Evolutionary conservation across 2,888 invertebrate species (phyloP), one percentile per base, ranked within the genome.

Genomic region (Netelia virgata): DNA sequence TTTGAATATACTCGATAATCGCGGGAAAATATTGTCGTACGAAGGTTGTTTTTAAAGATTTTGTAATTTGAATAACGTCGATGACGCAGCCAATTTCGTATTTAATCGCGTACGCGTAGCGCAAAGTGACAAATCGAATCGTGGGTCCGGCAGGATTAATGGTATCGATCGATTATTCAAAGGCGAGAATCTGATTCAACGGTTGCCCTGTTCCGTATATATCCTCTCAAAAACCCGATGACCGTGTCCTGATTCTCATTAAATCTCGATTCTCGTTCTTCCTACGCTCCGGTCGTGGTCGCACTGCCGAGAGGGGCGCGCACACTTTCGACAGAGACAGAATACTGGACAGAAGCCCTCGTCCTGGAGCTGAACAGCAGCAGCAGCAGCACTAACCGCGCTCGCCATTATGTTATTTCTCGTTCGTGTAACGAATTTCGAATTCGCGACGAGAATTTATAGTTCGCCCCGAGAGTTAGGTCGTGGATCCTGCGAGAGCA

Each of bases 361-460:
- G 80, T 43, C 53, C 59, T 50, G 64, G 61, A 50, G 41, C 69
- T 6, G 50, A n/a, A 53, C 53, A 57, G 18, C 57, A 18, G 57
- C 53, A 20, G 50, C 14, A 68, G 14, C 63, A 47, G 43, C 68
- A 36, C 18, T 59, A 18, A 57, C 59, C 68, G 69, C 53, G 59
- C 23, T 78, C 74, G 50, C 75, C 88, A 85, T 88, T 88, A 87
- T 88, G 89, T 88, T 87, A 57, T 76, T 88, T 85, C 84, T 87
- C 83, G 83, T 87, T 87, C 87, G 87, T 88, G 88, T 88, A 75
- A 85, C 83, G 88, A 89, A 89, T 89, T 88, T 88, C 89, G 88
- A 89, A 89, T 89, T 87, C 87, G 86, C 77, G 83, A 70, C 78
- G 83, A 84, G 86, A 88, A 89, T 89, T 89, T 88, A 89, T 87